A percentile compares a stretch with the other conserved stretches of the same genome.
phyloP scores from a whole-genome alignment of 2,888 invertebrate genomes.

The Serrognathus titanus region DNA sequence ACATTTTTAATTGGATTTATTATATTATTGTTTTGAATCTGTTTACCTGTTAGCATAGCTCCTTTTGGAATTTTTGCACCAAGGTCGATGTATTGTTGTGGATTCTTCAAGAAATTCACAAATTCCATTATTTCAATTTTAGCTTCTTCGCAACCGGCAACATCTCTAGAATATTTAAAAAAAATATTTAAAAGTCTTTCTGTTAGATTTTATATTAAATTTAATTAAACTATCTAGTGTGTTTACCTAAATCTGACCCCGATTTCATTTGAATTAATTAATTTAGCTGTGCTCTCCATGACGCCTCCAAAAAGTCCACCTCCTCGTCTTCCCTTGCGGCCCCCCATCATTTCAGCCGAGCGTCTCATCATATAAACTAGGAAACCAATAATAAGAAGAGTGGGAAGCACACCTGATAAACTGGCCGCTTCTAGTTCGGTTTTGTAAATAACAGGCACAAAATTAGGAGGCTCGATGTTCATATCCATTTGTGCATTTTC shows the following conservation, averaged over 20 bases:
- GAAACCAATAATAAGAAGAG: constrained; percentile 79
- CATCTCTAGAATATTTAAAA: constrained; percentile 69
- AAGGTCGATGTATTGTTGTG: constrained; percentile 94
- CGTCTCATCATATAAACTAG: constrained; percentile 84
- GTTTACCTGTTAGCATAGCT: constrained; percentile 75
- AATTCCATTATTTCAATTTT: constrained; percentile 99
- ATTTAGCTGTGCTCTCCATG: constrained; percentile 95
- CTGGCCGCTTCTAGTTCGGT: constrained; percentile 83
- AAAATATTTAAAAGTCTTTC: neutral
- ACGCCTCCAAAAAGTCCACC: constrained; percentile 90
- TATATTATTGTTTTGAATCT: too few species aligned
- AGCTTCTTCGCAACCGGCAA: constrained; percentile 99
- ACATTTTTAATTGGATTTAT: too few species aligned
- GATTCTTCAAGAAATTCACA: constrained; percentile 98
- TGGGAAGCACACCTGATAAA: constrained; percentile 75
- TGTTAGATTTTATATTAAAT: neutral
- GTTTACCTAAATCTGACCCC: constrained; percentile 81
- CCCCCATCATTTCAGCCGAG: constrained; percentile 84
- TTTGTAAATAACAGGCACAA: constrained; percentile 92
- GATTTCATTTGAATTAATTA: constrained; percentile 94
- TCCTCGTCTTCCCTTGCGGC: constrained; percentile 65
- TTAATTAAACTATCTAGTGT: constrained; percentile 7
- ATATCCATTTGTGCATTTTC: constrained; percentile 94
- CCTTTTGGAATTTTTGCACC: constrained; percentile 99
- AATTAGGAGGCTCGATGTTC: constrained; percentile 85